Base-by-base conservation (phyloP, 1,140 invertebrate species). In the Drosophila takahashii region DNA sequence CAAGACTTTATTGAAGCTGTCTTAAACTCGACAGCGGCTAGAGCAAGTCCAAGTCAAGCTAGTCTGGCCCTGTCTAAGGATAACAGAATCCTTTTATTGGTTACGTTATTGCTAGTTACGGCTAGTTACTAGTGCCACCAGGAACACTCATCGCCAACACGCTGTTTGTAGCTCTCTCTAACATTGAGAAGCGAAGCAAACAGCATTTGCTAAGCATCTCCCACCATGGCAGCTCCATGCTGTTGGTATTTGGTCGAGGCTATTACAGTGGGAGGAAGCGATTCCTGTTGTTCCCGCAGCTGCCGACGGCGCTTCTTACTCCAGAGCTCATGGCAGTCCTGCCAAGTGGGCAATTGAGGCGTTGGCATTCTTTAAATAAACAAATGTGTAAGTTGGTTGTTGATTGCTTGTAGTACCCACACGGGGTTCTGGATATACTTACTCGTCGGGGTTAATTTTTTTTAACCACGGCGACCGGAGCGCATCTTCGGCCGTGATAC, bases 311-410 rank as follows among this genome's bases (percentile, higher is more conserved):
- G 94, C 91, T 97, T 97, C 93, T 99, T 99, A 79, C 97, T 98
- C 98, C 98, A 99, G 83, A 99, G 94, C 93, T 99, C 99, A 93
- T 99, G 99, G 93, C 99, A 99, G 93, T 99, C 99, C 94, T 99
- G 98, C 95, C 97, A 97, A 27, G 95, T 97, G 1, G 99, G 99
- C 67, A 99, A 92, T 83, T 96, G 94, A 10, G 96, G 96, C 15
- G 95, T 95, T 58, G 95, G 94, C 95, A 97, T 96, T 92, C 97
- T 98, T 93, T 32, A 39, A 66, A 66, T 4, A 51, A n/a, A 76
- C 29, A 39, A 44, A 27, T 32, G 27, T 26, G 66, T 93, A 3
- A 41, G 36, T 9, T 27, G 4, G 1, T 11, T 27, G 36, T 9
- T 27, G 4, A 0, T 11, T 27, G 13, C 32, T 13, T 10, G 8